phyloP scores from a whole-genome alignment of 2,888 invertebrate species.

The Drosophila pullipes region DNA sequence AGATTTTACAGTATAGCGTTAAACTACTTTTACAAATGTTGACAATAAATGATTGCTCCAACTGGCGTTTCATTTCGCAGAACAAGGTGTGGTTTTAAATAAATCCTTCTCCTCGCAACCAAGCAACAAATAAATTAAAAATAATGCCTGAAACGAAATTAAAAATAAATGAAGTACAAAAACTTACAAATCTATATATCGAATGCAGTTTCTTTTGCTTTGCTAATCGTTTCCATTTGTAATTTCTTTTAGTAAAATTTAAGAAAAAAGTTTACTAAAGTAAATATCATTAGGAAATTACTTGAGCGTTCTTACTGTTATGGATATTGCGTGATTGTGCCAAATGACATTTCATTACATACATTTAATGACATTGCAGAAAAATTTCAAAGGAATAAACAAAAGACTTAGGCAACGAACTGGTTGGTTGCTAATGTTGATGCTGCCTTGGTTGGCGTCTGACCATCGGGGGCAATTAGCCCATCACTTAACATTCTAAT shows the following conservation, averaged over 20 bases:
- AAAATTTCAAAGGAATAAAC: conserved; percentile 28
- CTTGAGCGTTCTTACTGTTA: conserved; percentile 9
- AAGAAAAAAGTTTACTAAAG: not conserved
- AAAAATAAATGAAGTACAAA: not conserved
- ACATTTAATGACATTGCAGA: conserved; percentile 6
- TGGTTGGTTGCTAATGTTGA: conserved; percentile 22
- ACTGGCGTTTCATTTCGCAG: not conserved
- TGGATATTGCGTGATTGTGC: conserved; percentile 11
- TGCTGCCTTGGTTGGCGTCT: conserved; percentile 4
- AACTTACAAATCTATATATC: not conserved
- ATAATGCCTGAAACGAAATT: not conserved
- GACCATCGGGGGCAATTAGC: conserved; percentile 61
- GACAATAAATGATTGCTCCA: not conserved
- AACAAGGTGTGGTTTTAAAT: not conserved
- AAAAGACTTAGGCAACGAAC: conserved; percentile 69
- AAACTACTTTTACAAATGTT: not conserved
- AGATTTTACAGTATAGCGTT: conserved; percentile 2
- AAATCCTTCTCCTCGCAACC: not conserved
- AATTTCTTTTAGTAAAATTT: not conserved
- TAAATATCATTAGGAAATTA: not conserved
- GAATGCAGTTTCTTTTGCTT: not conserved
- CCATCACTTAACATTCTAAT: conserved; percentile 79
- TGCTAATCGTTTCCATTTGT: not conserved
- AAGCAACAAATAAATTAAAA: not conserved
- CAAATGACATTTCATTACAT: conserved; percentile 19